Evolutionary conservation across 37 sponge, comb jelly and placozoan species (phyloP).

Genomic region (Spongilla lacustris): DNA sequence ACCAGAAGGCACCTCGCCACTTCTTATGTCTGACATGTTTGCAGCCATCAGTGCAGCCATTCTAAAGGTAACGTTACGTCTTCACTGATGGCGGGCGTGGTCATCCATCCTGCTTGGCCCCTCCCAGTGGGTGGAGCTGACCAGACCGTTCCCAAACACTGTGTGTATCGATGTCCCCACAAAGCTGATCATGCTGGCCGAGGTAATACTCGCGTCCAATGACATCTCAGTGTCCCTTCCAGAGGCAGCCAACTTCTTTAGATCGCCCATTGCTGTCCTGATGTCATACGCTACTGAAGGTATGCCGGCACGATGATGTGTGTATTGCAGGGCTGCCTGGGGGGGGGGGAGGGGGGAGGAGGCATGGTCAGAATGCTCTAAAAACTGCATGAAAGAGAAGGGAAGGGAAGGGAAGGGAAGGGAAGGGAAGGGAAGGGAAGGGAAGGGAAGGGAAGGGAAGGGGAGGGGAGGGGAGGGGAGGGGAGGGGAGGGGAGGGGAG

Average conservation of each 20-base stretch:
- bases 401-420: too few relatives aligned
- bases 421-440: too few relatives aligned
- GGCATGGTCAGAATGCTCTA: too few relatives aligned
- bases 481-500: too few relatives aligned
- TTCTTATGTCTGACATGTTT: neutral
- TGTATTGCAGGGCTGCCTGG: neutral
- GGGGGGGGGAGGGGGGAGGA: too few relatives aligned
- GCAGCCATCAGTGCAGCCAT: neutral
- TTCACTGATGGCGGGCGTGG: neutral
- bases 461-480: too few relatives aligned
- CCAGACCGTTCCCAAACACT: neutral
- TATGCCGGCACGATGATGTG: neutral
- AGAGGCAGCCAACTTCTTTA: constrained; percentile 24
- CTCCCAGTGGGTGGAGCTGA: neutral
- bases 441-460: too few relatives aligned
- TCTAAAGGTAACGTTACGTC: neutral
- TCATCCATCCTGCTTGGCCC: neutral
- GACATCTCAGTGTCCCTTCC: constrained; percentile 17
- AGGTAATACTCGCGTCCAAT: constrained; percentile 9
- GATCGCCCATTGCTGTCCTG: constrained; percentile 9
- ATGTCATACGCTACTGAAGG: constrained; percentile 70
- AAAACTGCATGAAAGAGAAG: too few relatives aligned
- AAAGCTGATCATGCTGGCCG: constrained; percentile 29
- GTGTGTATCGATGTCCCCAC: constrained; percentile 1
- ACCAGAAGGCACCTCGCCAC: neutral